Conservation (phyloP, 2,797 vertebrate species). For the Melanotaenia pygmaea region DNA sequence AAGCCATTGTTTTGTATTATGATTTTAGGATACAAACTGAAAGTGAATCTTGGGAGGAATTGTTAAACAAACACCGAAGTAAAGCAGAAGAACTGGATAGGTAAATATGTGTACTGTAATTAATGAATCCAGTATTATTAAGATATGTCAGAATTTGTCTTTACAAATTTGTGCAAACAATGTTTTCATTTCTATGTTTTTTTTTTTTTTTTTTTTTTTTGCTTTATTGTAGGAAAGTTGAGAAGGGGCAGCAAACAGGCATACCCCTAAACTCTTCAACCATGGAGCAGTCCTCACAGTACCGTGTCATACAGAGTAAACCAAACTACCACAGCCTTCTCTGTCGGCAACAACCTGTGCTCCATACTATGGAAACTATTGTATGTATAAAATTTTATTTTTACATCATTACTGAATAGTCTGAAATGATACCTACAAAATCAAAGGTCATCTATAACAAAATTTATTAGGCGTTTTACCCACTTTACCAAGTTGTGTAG, state of each 20-base stretch:
- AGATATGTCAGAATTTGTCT: background rate
- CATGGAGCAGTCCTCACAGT: slow-evolving; percentile 78
- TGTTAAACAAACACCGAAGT: slow-evolving; percentile 78
- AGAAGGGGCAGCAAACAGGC: slow-evolving; percentile 64
- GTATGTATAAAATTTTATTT: slow-evolving; percentile 61
- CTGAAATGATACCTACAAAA: background rate
- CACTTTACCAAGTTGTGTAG: background rate
- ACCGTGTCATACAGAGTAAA: slow-evolving; percentile 77
- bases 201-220: background rate
- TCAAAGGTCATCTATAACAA: background rate
- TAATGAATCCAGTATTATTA: background rate
- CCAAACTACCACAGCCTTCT: slow-evolving; percentile 80
- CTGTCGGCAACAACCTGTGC: slow-evolving; percentile 67
- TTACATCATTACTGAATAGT: background rate
- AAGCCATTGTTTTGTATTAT: background rate
- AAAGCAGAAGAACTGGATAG: slow-evolving; percentile 79
- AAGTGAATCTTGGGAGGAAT: slow-evolving; percentile 79
- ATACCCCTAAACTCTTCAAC: slow-evolving; percentile 63
- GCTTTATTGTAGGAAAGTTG: slow-evolving; percentile 71
- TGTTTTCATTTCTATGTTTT: background rate
- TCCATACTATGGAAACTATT: slow-evolving; percentile 77
- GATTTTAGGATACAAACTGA: slow-evolving; percentile 79
- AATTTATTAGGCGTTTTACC: background rate
- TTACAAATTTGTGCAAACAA: slow-evolving; percentile 16
- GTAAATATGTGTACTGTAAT: slow-evolving; percentile 56